Percentiles rank a stretch among this genome's conserved stretches.
Evolutionary conservation across 2,888 invertebrate species (phyloP).

Genomic region (Callyntrura guangdongensis): DNA sequence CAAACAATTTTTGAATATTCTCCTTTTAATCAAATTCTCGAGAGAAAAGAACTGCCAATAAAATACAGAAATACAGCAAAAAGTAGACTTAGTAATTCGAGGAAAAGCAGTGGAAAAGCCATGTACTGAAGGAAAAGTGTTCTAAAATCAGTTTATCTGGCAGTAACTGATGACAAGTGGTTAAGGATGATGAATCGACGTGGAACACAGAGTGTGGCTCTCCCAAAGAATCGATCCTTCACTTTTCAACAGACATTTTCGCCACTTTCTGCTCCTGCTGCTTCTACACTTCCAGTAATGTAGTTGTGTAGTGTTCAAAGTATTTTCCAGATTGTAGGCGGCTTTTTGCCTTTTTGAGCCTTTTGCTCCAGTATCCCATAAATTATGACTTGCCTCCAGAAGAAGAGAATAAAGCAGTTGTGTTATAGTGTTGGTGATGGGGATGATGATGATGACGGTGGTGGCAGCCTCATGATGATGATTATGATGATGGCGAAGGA

Average conservation of each 20-base stretch:
- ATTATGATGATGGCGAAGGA: too few species aligned
- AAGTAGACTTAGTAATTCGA: too few species aligned
- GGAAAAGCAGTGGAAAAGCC: too few species aligned
- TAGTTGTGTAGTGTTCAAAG: too few species aligned
- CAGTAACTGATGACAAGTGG: slow-evolving; percentile 82
- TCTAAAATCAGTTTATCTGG: slow-evolving; percentile 82
- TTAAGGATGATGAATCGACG: slow-evolving; percentile 83
- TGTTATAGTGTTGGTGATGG: background rate
- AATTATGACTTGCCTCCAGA: slow-evolving; percentile 72
- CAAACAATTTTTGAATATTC: background rate
- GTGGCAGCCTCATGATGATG: too few species aligned
- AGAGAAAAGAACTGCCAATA: slow-evolving; percentile 53
- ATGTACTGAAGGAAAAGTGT: slow-evolving; percentile 3
- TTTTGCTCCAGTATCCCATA: slow-evolving; percentile 74
- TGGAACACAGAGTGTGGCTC: slow-evolving; percentile 70
- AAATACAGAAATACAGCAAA: slow-evolving; percentile 50
- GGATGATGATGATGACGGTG: slow-evolving; percentile 34
- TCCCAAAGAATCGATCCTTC: slow-evolving; percentile 75
- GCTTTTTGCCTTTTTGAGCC: slow-evolving; percentile 62
- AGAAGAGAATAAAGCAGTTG: slow-evolving; percentile 16
- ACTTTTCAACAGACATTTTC: slow-evolving; percentile 65
- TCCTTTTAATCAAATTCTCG: background rate
- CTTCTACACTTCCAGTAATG: background rate
- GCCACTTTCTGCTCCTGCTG: background rate
- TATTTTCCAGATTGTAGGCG: slow-evolving; percentile 27